Conservation (phyloP, 2,888 invertebrate species). For the Drosophila nigricruria region DNA sequence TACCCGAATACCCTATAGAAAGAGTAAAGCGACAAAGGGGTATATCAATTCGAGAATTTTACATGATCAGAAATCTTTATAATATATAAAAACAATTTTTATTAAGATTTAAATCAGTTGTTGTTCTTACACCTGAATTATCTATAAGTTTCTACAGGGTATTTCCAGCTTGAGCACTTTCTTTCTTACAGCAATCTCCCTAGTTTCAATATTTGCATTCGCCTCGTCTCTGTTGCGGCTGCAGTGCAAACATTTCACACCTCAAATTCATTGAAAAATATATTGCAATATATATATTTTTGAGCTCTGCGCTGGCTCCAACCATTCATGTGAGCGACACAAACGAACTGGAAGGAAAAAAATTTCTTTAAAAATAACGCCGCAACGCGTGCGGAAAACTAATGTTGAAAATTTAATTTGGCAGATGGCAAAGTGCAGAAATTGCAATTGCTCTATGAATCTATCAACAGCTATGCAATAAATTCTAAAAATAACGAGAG, state of each 20-base stretch:
- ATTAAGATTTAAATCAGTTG: not conserved
- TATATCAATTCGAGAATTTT: no score
- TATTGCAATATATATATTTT: conserved; percentile 49
- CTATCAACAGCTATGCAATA: conserved; percentile 60
- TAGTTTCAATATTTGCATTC: conserved; percentile 1
- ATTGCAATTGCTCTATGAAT: conserved; percentile 60
- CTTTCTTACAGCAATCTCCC: not conserved
- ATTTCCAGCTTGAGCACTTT: not conserved
- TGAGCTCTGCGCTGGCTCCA: conserved; percentile 27
- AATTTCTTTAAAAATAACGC: conserved; percentile 54
- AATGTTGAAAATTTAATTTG: conserved; percentile 59
- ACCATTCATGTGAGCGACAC: conserved; percentile 50
- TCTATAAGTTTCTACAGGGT: not conserved
- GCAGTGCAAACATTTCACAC: conserved; percentile 65
- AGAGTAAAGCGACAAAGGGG: not conserved
- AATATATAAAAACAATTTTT: not conserved
- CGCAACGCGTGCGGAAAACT: conserved; percentile 27
- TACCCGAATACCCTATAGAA: conserved; percentile 30
- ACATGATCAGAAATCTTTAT: not conserved
- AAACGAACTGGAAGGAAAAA: conserved; percentile 63
- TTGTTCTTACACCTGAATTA: not conserved
- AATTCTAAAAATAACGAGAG: conserved; percentile 49
- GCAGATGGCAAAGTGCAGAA: conserved; percentile 48
- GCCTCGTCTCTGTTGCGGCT: conserved; percentile 9
- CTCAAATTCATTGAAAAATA: conserved; percentile 62